phyloP scores from a whole-genome alignment of 1,140 invertebrate genomes.

The Batillaria attramentaria region DNA sequence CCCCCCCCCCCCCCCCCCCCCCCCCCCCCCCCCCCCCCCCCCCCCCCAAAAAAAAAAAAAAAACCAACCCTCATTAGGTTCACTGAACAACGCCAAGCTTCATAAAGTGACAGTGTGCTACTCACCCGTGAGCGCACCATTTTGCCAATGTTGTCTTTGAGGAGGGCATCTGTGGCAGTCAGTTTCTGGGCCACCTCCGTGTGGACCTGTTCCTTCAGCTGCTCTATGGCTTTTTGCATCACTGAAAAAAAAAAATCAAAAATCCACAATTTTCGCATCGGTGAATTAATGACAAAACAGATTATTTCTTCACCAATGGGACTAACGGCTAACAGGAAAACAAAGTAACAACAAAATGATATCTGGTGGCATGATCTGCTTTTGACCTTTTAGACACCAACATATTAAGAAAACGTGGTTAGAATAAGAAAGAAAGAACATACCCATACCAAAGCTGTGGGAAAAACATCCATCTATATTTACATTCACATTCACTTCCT shows the following conservation, averaged over 20 bases:
- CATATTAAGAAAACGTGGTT: neutral
- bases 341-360: neutral
- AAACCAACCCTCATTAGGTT: neutral
- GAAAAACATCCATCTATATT: no score
- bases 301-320: neutral
- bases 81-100: constrained; percentile 12
- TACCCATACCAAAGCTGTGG: neutral
- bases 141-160: constrained; percentile 86
- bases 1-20: no score
- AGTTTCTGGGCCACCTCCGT: constrained; percentile 81
- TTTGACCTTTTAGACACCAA: neutral
- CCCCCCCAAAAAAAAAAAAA: neutral
- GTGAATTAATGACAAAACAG: no score
- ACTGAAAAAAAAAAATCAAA: constrained; percentile 52
- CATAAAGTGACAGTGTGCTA: constrained; percentile 24
- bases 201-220: constrained; percentile 80
- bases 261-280: neutral
- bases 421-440: neutral
- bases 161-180: constrained; percentile 79
- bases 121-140: constrained; percentile 82
- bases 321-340: neutral
- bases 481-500: no score
- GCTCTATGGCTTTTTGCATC: constrained; percentile 75
- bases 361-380: neutral
- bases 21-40: no score